phyloP scores from a whole-genome alignment of 2,888 invertebrate species.

The Lissonota sp. region DNA sequence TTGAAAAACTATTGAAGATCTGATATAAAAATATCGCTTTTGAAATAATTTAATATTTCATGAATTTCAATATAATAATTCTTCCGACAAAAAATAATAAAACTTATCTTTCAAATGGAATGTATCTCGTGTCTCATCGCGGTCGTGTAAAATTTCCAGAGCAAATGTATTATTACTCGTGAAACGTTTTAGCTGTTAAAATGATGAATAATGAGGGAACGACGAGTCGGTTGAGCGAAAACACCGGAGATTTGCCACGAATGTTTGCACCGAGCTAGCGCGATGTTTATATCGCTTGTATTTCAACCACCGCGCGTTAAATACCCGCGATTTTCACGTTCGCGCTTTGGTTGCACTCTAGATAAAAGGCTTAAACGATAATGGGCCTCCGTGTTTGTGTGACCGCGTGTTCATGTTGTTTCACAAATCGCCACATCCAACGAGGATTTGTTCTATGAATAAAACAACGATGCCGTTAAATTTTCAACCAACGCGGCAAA shows the following conservation, averaged over 20 bases:
- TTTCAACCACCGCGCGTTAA: background rate
- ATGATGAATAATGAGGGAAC: background rate
- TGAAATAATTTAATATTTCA: no score
- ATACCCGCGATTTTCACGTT: constrained; percentile 36
- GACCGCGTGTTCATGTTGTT: background rate
- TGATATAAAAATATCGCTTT: no score
- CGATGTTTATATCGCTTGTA: background rate
- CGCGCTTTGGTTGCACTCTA: constrained; percentile 66
- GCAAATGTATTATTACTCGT: constrained; percentile 51
- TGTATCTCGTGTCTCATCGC: background rate
- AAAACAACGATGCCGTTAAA: constrained; percentile 20
- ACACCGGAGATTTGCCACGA: constrained; percentile 1
- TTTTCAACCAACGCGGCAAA: constrained; percentile 11
- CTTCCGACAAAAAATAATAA: no score
- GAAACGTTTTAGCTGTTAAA: constrained; percentile 29
- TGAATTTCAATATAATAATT: no score
- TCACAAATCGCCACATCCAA: background rate
- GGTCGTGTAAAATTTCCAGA: constrained; percentile 18
- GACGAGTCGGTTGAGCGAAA: constrained; percentile 4
- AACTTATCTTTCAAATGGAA: no score
- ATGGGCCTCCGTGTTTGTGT: constrained; percentile 65
- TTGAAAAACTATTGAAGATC: no score
- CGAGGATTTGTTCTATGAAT: constrained; percentile 40
- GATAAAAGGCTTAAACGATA: constrained; percentile 78
- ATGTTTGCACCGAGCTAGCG: constrained; percentile 3